phyloP scores from a whole-genome alignment of 2,113 vertebrate genomes.

The Sigmodon hispidus region DNA sequence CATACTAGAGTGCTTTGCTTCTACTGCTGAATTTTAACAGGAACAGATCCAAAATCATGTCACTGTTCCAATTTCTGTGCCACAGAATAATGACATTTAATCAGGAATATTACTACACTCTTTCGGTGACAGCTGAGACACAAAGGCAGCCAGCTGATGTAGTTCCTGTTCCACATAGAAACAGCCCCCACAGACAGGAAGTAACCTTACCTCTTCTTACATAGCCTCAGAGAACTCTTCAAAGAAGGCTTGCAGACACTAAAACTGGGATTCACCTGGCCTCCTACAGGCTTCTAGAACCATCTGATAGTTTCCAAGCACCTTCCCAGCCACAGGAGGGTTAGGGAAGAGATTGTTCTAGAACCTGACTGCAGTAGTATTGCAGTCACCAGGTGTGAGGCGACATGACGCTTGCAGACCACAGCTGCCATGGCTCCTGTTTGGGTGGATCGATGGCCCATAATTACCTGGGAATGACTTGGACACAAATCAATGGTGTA shows the following conservation, averaged over 20 bases:
- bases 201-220: slow-evolving; percentile 37
- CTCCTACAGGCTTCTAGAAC: slow-evolving; percentile 73
- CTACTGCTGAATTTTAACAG: slow-evolving; percentile 86
- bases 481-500: slow-evolving; percentile 87
- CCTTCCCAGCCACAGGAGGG: slow-evolving; percentile 65
- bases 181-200: slow-evolving; percentile 71
- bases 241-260: slow-evolving; percentile 26
- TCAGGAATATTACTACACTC: slow-evolving; percentile 82
- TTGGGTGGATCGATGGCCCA: slow-evolving; percentile 86
- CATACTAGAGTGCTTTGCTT: slow-evolving; percentile 84
- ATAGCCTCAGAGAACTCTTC: neutral
- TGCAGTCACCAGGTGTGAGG: slow-evolving; percentile 82
- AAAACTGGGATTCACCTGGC: neutral
- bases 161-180: slow-evolving; percentile 76
- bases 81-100: slow-evolving; percentile 86
- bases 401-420: slow-evolving; percentile 79
- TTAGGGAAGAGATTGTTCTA: slow-evolving; percentile 71
- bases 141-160: slow-evolving; percentile 77
- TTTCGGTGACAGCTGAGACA: slow-evolving; percentile 83
- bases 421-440: slow-evolving; percentile 75
- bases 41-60: slow-evolving; percentile 83
- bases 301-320: neutral
- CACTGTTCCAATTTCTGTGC: slow-evolving; percentile 81
- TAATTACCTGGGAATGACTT: slow-evolving; percentile 89
- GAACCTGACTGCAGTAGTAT: slow-evolving; percentile 72